Conservation (phyloP, 2,797 vertebrate genomes). For the Mus minutoides region DNA sequence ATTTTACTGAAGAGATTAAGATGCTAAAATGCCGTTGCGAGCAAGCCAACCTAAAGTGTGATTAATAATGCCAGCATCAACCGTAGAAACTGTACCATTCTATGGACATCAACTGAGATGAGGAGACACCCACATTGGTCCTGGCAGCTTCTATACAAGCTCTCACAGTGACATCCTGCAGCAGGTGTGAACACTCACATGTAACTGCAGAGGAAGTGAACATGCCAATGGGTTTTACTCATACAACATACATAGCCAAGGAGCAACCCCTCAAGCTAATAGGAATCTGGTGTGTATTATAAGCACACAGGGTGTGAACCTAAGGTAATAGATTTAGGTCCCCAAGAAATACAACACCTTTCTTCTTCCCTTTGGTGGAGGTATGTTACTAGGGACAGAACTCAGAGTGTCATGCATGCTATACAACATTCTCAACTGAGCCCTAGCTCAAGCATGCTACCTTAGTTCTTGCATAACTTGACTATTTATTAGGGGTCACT, state of each 20-base stretch:
- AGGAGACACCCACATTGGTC: not conserved
- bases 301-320: not conserved
- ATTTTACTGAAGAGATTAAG: constrained; percentile 76
- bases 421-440: not conserved
- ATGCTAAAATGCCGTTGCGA: constrained; percentile 60
- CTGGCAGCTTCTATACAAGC: not conserved
- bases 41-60: constrained; percentile 60
- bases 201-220: not conserved
- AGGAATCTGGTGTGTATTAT: not conserved
- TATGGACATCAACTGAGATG: not conserved
- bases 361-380: not conserved
- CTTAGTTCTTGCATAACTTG: not conserved
- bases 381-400: too few relatives aligned
- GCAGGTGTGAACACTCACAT: not conserved
- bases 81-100: not conserved
- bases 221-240: not conserved
- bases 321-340: not conserved
- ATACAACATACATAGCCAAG: not conserved
- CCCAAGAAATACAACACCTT: not conserved
- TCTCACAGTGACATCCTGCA: not conserved
- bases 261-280: not conserved
- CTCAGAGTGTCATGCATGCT: not conserved
- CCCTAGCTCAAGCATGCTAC: not conserved
- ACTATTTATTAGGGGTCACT: not conserved
- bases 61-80: constrained; percentile 52